Evolutionary conservation across 1,140 invertebrate species (phyloP).

Genomic region (Macrosteles quadrilineatus): DNA sequence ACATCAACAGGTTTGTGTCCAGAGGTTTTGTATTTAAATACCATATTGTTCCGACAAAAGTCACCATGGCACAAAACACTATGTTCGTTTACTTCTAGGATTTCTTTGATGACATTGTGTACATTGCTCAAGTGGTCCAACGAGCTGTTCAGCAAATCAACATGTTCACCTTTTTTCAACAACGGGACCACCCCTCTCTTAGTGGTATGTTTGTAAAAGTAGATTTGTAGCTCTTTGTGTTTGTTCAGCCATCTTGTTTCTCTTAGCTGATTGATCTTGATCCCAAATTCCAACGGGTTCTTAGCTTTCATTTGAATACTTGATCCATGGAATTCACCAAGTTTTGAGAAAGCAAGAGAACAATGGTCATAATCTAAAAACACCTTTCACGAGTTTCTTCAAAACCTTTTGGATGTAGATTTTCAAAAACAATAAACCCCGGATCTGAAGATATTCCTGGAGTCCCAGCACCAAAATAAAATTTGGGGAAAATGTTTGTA

Average conservation of each 20-base stretch:
- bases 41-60: slow-evolving; percentile 58
- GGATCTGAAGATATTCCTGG: neutral
- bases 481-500: slow-evolving; percentile 27
- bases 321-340: slow-evolving; percentile 50
- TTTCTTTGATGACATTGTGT: neutral
- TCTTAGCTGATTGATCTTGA: slow-evolving; percentile 43
- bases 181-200: slow-evolving; percentile 24
- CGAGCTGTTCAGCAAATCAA: neutral
- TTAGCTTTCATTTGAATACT: slow-evolving; percentile 41
- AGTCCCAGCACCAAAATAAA: slow-evolving; percentile 33
- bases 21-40: slow-evolving; percentile 50
- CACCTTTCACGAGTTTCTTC: neutral
- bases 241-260: slow-evolving; percentile 36
- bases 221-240: neutral
- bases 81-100: slow-evolving; percentile 44
- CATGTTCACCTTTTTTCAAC: neutral
- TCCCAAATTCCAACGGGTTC: slow-evolving; percentile 42
- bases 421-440: slow-evolving; percentile 47
- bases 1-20: slow-evolving; percentile 39
- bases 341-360: slow-evolving; percentile 43
- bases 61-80: slow-evolving; percentile 58
- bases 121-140: neutral
- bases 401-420: slow-evolving; percentile 40
- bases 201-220: neutral
- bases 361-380: slow-evolving; percentile 43